Conservation (phyloP, 2,113 vertebrate species). For the Oncorhynchus nerka region DNA sequence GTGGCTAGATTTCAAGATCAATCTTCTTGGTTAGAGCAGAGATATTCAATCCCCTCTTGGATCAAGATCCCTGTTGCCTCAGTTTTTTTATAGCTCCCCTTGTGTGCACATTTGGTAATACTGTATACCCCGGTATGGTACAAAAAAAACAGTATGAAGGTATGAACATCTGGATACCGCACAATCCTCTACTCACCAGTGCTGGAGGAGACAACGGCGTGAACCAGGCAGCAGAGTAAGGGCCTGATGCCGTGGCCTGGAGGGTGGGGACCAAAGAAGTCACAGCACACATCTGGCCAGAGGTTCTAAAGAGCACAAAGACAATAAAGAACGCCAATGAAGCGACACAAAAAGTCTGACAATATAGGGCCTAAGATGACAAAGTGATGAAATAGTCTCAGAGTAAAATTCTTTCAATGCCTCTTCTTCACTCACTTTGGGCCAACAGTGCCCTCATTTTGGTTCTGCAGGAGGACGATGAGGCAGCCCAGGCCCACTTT, state of each 20-base stretch:
- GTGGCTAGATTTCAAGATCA: no score
- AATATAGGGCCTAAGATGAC: no score
- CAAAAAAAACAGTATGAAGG: no score
- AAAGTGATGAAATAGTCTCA: no score
- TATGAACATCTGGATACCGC: no score
- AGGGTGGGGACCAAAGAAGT: slow-evolving; percentile 74
- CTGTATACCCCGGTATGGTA: no score
- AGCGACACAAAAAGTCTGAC: no score
- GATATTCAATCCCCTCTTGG: no score
- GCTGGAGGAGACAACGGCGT: slow-evolving; percentile 37
- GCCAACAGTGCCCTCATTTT: slow-evolving; percentile 77
- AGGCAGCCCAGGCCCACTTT: slow-evolving; percentile 85
- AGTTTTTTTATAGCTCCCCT: no score
- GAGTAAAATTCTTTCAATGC: neutral
- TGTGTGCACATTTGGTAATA: no score
- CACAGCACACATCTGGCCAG: slow-evolving; percentile 72
- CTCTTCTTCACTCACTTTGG: slow-evolving; percentile 75
- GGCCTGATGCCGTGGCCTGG: slow-evolving; percentile 78
- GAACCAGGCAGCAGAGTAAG: slow-evolving; percentile 82
- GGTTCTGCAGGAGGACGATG: slow-evolving; percentile 88
- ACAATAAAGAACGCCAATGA: neutral
- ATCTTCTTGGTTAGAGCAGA: no score
- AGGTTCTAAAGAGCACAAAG: slow-evolving; percentile 67
- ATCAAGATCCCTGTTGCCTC: no score
- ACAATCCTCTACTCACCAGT: slow-evolving; percentile 50